A percentile compares a stretch with the other conserved stretches of the same genome.
phyloP scores from a whole-genome alignment of 2,888 invertebrate genomes.

The Calephelis perditalis region DNA sequence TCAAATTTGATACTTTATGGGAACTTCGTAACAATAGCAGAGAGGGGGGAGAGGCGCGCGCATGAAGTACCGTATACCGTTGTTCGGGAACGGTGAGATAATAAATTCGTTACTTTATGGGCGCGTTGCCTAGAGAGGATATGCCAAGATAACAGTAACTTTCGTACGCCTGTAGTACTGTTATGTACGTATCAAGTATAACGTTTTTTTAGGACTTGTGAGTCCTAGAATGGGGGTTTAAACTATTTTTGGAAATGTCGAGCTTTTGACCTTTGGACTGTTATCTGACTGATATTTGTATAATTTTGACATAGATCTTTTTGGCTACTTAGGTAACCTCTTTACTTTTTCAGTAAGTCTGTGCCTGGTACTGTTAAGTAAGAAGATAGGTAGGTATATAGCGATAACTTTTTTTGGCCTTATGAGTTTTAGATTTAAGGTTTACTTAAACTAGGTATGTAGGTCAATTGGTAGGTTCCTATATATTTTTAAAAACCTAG shows the following conservation, averaged over 20 bases:
- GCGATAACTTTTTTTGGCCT: no score
- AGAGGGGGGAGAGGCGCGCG: conserved; percentile 70
- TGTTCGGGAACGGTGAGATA: conserved; percentile 38
- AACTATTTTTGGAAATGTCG: conserved; percentile 21
- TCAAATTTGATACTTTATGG: conserved; percentile 74
- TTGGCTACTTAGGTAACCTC: no score
- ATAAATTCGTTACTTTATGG: conserved; percentile 64
- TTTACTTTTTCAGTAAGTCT: no score
- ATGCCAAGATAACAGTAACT: conserved; percentile 80
- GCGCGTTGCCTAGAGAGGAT: conserved; percentile 76
- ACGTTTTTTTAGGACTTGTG: conserved; percentile 53
- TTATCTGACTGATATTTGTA: background rate
- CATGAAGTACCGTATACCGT: conserved; percentile 59
- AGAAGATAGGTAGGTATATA: no score
- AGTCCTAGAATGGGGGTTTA: conserved; percentile 40
- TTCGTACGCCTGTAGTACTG: conserved; percentile 63
- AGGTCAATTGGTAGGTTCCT: no score
- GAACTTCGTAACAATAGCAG: conserved; percentile 77
- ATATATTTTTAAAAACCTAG: no score
- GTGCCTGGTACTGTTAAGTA: no score
- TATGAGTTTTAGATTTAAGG: no score
- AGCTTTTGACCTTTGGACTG: conserved; percentile 7
- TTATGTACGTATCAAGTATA: conserved; percentile 48
- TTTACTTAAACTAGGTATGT: no score
- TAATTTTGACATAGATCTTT: background rate